Conservation (phyloP, 2,113 vertebrate genomes). For the Neodon shergylaensis region DNA sequence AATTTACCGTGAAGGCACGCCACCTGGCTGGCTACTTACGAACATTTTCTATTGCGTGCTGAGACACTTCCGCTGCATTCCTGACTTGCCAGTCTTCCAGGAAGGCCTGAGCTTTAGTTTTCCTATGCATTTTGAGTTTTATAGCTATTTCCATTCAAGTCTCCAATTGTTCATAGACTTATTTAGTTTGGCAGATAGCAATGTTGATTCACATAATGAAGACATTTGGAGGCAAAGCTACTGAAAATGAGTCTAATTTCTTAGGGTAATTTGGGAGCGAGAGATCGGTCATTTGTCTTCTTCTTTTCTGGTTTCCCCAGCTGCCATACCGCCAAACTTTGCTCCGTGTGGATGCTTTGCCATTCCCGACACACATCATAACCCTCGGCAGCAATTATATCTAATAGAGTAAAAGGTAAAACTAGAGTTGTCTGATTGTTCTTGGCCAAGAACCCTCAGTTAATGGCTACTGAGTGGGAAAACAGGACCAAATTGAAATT, state of each 20-base stretch:
- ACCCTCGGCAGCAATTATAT: constrained; percentile 73
- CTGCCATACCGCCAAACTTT: constrained; percentile 81
- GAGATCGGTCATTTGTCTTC: constrained; percentile 86
- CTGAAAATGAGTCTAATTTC: constrained; percentile 91
- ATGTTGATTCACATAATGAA: constrained; percentile 88
- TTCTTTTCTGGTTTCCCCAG: constrained; percentile 84
- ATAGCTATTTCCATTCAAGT: constrained; percentile 90
- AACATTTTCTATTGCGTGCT: constrained; percentile 9
- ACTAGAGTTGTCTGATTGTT: constrained; percentile 72
- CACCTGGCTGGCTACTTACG: background rate
- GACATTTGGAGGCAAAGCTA: constrained; percentile 90
- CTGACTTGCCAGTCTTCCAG: constrained; percentile 84
- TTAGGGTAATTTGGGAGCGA: constrained; percentile 87
- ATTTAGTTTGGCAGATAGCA: constrained; percentile 90
- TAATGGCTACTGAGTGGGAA: constrained; percentile 75
- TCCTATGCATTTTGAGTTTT: constrained; percentile 87
- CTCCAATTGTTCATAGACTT: constrained; percentile 89
- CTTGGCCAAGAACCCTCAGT: constrained; percentile 76
- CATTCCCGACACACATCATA: constrained; percentile 79
- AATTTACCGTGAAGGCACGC: constrained; percentile 2
- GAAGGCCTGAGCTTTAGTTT: constrained; percentile 85
- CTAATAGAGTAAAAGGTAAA: constrained; percentile 66
- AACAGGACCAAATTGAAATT: constrained; percentile 75
- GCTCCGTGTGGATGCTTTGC: constrained; percentile 79
- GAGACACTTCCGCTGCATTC: constrained; percentile 77